Conservation (phyloP, 2,113 vertebrate species). For the Orthochromis malagaraziensis region DNA sequence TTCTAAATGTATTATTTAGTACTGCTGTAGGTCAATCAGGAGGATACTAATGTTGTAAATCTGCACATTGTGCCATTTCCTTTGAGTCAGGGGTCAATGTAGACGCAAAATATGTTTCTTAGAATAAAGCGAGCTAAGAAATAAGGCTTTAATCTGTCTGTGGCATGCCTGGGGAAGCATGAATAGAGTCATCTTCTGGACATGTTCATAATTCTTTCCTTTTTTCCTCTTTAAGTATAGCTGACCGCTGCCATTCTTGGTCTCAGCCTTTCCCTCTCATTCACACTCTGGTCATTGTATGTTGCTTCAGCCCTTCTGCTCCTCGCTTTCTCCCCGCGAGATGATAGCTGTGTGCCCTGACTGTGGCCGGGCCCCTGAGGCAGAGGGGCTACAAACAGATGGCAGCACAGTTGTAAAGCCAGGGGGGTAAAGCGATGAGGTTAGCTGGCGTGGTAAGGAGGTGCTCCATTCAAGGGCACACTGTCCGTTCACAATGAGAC, state of each 20-base stretch:
- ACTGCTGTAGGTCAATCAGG: neutral
- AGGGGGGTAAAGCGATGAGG: slow-evolving; percentile 55
- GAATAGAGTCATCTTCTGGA: neutral
- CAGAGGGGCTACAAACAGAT: slow-evolving; percentile 63
- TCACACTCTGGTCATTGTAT: neutral
- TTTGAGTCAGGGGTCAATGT: neutral
- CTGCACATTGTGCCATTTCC: neutral
- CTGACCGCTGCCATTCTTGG: neutral
- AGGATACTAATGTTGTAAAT: neutral
- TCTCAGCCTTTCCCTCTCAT: neutral
- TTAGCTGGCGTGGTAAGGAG: slow-evolving; percentile 30
- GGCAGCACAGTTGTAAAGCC: slow-evolving; percentile 69
- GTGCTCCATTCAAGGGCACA: slow-evolving; percentile 51
- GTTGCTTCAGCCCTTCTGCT: neutral
- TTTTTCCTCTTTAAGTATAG: neutral
- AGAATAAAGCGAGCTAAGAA: neutral
- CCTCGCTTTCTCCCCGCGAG: neutral
- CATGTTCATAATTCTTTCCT: neutral
- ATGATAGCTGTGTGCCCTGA: slow-evolving; percentile 23
- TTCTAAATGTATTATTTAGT: neutral
- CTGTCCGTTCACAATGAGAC: neutral
- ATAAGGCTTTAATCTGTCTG: neutral
- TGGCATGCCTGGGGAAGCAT: neutral
- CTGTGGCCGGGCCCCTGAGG: slow-evolving; percentile 49
- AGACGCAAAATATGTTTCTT: accelerated